Evolutionary conservation across 1,140 invertebrate genomes (phyloP).

Genomic region (Cotesia typhae): DNA sequence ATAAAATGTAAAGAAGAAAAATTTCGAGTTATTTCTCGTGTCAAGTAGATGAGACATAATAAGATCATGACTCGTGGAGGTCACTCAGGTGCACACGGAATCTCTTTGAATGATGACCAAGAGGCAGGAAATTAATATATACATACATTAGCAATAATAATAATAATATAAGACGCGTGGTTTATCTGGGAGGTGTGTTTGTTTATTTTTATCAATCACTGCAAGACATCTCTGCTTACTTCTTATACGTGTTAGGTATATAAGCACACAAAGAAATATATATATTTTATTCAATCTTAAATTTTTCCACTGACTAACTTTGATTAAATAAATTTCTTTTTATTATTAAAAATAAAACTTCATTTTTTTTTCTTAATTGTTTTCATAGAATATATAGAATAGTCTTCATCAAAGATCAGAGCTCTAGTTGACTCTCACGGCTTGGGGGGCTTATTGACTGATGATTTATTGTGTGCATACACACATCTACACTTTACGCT

Average conservation of each 20-base stretch:
- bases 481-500: not conserved
- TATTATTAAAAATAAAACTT: not conserved
- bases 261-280: too few relatives aligned
- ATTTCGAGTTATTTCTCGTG: conserved; percentile 28
- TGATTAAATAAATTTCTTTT: not conserved
- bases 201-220: conserved; percentile 18
- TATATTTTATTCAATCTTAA: too few relatives aligned
- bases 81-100: conserved; percentile 1
- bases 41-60: conserved; percentile 4
- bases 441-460: conserved; percentile 8
- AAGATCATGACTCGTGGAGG: conserved; percentile 14
- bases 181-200: conserved; percentile 20
- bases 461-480: not conserved
- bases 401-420: too few relatives aligned
- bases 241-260: too few relatives aligned
- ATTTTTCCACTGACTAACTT: not conserved
- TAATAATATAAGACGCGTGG: not conserved
- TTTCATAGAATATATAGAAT: too few relatives aligned
- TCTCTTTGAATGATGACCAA: not conserved
- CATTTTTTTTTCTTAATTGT: too few relatives aligned
- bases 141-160: not conserved
- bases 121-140: conserved; percentile 2
- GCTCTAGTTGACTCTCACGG: too few relatives aligned
- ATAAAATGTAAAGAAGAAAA: not conserved
- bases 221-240: not conserved